These are phyloP conservation scores for Heloderma charlesbogerti DNA, from an alignment of 2,113 vertebrate genomes.

Conservation along the genomic window DNA sequence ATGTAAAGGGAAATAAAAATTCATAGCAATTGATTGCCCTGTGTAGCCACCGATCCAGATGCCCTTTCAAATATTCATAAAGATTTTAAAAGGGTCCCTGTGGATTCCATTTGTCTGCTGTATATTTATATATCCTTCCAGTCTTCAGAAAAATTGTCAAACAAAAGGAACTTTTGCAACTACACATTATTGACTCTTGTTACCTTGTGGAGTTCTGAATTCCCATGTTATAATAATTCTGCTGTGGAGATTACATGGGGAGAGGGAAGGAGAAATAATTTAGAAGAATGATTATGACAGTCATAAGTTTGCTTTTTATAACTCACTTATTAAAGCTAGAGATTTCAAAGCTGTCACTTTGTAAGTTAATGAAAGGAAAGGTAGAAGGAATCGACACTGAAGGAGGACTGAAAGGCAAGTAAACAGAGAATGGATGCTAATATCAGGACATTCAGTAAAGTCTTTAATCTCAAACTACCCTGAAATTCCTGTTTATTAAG, in stretches of 20 bases:
- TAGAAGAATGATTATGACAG: conserved; percentile 55
- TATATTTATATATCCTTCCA: conserved; percentile 61
- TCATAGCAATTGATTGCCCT: conserved; percentile 67
- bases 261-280: conserved; percentile 33
- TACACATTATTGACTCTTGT: conserved; percentile 60
- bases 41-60: conserved; percentile 58
- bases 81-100: conserved; percentile 62
- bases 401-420: background rate
- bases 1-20: conserved; percentile 66
- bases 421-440: background rate
- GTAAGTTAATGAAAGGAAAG: conserved; percentile 38
- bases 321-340: conserved; percentile 33
- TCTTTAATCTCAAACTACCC: background rate
- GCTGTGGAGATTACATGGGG: background rate
- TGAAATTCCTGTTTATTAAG: background rate
- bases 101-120: conserved; percentile 56
- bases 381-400: conserved; percentile 26
- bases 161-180: conserved; percentile 58
- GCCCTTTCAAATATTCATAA: conserved; percentile 73
- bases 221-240: conserved; percentile 33
- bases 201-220: conserved; percentile 34
- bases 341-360: conserved; percentile 29
- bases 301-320: conserved; percentile 11
- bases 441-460: background rate
- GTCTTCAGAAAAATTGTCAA: conserved; percentile 65